Evolutionary conservation across 1,140 invertebrate species (phyloP), one percentile per base, ranked within the genome.

Genomic region (Glomeris maerens): DNA sequence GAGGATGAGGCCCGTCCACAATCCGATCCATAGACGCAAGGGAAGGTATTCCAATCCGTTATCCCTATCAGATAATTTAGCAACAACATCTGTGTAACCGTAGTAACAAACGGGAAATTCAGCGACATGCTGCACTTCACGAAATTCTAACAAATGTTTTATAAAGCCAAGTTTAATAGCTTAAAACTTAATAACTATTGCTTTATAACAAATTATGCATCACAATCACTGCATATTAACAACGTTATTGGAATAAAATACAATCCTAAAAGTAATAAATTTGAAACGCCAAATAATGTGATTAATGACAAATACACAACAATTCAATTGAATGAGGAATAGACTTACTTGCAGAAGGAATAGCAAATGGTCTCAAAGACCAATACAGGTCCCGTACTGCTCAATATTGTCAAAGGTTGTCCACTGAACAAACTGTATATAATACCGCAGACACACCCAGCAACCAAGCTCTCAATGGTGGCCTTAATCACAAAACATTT

Each of bases 281-380:
- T 22, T 20, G 3, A 38, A 41, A 45, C 31, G 49, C 27, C 23
- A 56, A 56, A 28, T 47, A 17, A 54, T 51, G 39, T 21, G 50
- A 40, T 41, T 23, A 53, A 40, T 17, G 39, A 57, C 48, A 21
- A 50, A 2, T 7, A 52, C 21, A 47, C 21, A 22, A 22, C 52
- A 52, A 49, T 5, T 17, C 40, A 17, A 36, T 42, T 4, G 20
- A 21, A 47, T 27, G 50, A 31, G 47, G 27, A 29, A 39, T 42
- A 49, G 26, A 72, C 78, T 70, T 73, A 83, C 72, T 77, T 75
- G 74, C 93, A 98, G 71, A 98, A 91, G 64, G 94, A 85, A 66
- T 79, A 97, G 28, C 96, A 80, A 59, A 97, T 96, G 1, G 88
- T 91, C 73, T 98, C 95, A 70, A 98, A 98, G 23, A 98, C 93